These are phyloP conservation scores for Eucriotettix oculatus DNA, from an alignment of 2,888 invertebrate genomes.

Conservation along the genomic window DNA sequence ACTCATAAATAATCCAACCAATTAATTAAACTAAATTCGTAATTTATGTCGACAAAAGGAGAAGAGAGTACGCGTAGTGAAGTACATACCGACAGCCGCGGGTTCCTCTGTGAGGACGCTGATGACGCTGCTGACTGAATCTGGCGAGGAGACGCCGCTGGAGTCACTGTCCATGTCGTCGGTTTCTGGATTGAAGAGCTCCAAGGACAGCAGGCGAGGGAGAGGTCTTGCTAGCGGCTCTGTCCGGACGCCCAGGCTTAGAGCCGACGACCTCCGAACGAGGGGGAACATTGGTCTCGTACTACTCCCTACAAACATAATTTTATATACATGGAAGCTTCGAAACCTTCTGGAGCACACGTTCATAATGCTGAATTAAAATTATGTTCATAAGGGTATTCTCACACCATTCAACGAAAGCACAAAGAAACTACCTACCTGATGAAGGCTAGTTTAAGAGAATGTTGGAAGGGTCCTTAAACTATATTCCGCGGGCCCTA, in stretches of 20 bases:
- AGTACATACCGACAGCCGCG: background rate
- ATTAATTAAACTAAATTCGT: too few relatives aligned
- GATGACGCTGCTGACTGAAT: conserved; percentile 73
- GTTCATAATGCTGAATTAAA: too few relatives aligned
- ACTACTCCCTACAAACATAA: background rate
- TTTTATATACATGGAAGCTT: too few relatives aligned
- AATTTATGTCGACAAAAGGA: too few relatives aligned
- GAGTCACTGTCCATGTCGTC: conserved; percentile 84
- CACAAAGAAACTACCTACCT: too few relatives aligned
- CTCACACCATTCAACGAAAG: too few relatives aligned
- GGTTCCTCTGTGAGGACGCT: conserved; percentile 52
- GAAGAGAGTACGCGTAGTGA: background rate
- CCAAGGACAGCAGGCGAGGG: conserved; percentile 61
- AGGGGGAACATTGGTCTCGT: conserved; percentile 41
- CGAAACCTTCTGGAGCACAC: too few relatives aligned
- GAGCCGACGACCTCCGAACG: conserved; percentile 45
- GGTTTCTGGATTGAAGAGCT: conserved; percentile 77
- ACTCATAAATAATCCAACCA: too few relatives aligned
- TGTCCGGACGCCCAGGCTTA: conserved; percentile 20
- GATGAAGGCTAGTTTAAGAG: too few relatives aligned
- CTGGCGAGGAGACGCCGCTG: conserved; percentile 72
- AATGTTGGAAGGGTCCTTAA: too few relatives aligned
- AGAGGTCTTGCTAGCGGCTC: conserved; percentile 30
- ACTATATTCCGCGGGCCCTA: too few relatives aligned
- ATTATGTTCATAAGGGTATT: too few relatives aligned